phyloP scores from a whole-genome alignment of 2,113 vertebrate species.

The Chiloscyllium plagiosum region DNA sequence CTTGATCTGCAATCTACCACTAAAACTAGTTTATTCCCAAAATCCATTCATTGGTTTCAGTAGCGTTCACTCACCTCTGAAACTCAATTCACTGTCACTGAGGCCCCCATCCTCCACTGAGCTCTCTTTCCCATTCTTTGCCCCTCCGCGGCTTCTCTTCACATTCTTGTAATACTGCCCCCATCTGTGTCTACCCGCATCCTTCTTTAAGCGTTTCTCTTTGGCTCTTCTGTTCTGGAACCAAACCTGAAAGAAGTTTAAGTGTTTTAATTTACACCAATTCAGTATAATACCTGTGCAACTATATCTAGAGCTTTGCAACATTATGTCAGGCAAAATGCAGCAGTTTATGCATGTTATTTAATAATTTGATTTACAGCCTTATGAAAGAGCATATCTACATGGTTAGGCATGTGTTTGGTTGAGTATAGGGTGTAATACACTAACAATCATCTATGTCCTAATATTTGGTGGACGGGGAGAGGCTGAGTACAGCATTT shows the following conservation, averaged over 20 bases:
- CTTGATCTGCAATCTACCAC: background rate
- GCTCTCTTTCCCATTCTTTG: slow-evolving; percentile 89
- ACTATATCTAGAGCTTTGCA: background rate
- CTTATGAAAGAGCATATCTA: background rate
- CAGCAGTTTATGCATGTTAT: background rate
- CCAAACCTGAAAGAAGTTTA: slow-evolving; percentile 71
- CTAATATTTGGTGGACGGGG: background rate
- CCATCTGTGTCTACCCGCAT: slow-evolving; percentile 92
- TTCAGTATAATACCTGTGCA: too few relatives aligned
- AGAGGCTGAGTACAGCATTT: background rate
- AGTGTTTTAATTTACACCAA: background rate
- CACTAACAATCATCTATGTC: background rate
- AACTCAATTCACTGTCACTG: slow-evolving; percentile 97
- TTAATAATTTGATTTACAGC: background rate
- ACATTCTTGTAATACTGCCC: slow-evolving; percentile 95
- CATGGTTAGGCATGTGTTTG: background rate
- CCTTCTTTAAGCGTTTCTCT: slow-evolving; percentile 95
- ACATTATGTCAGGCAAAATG: background rate
- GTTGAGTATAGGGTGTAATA: background rate
- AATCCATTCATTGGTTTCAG: background rate
- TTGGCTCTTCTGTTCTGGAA: slow-evolving; percentile 96
- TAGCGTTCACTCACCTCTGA: slow-evolving; percentile 70
- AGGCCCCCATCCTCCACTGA: slow-evolving; percentile 87
- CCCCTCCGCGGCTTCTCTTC: slow-evolving; percentile 73
- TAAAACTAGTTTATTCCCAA: background rate